Conservation (phyloP, 1,140 invertebrate species). For the Brachionus calyciflorus region DNA sequence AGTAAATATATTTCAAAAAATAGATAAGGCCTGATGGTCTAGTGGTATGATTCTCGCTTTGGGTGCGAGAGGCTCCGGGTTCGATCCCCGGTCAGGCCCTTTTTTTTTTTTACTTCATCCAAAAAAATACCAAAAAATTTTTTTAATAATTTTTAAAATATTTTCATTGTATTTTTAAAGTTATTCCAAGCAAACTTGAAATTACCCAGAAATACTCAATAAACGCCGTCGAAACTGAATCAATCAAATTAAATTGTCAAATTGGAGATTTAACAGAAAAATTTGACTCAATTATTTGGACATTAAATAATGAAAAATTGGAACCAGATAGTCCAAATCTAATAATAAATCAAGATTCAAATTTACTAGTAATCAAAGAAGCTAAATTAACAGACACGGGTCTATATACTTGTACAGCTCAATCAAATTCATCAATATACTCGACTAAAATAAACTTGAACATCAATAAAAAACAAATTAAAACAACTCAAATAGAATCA, state of each 20-base stretch:
- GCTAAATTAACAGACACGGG: not conserved
- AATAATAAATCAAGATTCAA: not conserved
- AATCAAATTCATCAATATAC: not conserved
- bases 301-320: not conserved
- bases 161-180: not conserved
- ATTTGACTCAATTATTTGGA: not conserved
- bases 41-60: no score
- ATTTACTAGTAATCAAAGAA: not conserved
- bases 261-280: not conserved
- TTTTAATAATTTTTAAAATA: not conserved
- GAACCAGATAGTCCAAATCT: not conserved
- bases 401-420: not conserved
- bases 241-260: not conserved
- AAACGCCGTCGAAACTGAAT: not conserved
- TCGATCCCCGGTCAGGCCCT: no score
- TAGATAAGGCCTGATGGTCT: no score
- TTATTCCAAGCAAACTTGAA: not conserved
- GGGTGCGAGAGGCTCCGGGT: no score
- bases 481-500: slow-evolving; percentile 14
- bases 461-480: not conserved
- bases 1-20: no score
- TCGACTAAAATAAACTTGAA: not conserved
- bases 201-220: not conserved
- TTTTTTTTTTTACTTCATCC: no score
- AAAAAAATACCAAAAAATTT: not conserved